Evolutionary conservation across 2,113 vertebrate genomes (phyloP).

Genomic region (Etheostoma spectabile): DNA sequence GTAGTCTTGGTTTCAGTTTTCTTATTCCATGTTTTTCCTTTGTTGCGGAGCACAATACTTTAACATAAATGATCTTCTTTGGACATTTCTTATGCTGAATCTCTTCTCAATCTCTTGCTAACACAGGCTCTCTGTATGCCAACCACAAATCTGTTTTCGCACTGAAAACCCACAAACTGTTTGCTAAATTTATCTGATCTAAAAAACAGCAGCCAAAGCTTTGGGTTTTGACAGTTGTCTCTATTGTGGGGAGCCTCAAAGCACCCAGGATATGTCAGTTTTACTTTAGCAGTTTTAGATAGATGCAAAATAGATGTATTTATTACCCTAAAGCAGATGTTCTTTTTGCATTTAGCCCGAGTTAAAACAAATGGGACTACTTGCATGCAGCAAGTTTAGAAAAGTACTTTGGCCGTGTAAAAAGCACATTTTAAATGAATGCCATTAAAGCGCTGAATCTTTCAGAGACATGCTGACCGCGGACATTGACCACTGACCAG

Average conservation of each 20-base stretch:
- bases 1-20: slow-evolving; percentile 4
- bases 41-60: background rate
- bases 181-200: slow-evolving; percentile 45
- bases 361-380: slow-evolving; percentile 2
- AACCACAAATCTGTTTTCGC: slow-evolving; percentile 23
- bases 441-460: background rate
- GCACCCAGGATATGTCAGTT: slow-evolving; percentile 16
- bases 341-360: background rate
- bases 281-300: background rate
- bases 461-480: background rate
- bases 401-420: background rate
- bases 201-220: slow-evolving; percentile 32
- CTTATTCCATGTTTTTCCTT: slow-evolving; percentile 13
- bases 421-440: background rate
- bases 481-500: background rate
- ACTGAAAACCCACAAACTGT: slow-evolving; percentile 22
- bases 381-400: background rate
- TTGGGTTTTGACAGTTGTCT: slow-evolving; percentile 33
- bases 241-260: slow-evolving; percentile 21
- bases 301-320: slow-evolving; percentile 8
- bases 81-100: slow-evolving; percentile 6
- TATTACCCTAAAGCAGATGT: background rate
- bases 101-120: slow-evolving; percentile 15
- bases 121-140: slow-evolving; percentile 6
- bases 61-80: slow-evolving; percentile 9